Conservation (phyloP, 2,113 vertebrate genomes). For the Bubo scandiacus region DNA sequence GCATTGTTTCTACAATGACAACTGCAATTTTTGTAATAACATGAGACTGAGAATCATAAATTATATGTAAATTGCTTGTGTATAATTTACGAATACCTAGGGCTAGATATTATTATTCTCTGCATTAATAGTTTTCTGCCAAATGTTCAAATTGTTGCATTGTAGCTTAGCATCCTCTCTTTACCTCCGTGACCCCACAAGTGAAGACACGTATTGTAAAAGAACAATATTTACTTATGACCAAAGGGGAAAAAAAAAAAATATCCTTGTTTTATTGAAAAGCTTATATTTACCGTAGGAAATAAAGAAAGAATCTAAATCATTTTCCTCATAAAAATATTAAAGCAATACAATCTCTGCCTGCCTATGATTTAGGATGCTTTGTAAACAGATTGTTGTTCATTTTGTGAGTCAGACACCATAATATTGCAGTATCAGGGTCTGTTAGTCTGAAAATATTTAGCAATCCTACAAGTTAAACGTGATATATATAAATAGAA, state of each 20-base stretch:
- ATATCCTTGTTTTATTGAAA: neutral
- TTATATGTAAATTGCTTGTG: slow-evolving; percentile 52
- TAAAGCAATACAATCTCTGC: neutral
- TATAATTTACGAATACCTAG: slow-evolving; percentile 59
- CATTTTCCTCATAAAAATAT: slow-evolving; percentile 25
- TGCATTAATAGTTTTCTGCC: slow-evolving; percentile 24
- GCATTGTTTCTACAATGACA: neutral
- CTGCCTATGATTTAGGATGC: neutral
- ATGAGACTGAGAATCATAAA: slow-evolving; percentile 30
- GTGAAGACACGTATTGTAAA: neutral
- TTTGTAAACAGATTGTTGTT: slow-evolving; percentile 43
- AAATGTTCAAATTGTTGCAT: neutral
- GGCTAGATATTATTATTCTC: slow-evolving; percentile 58
- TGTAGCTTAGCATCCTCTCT: neutral
- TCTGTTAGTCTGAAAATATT: slow-evolving; percentile 5
- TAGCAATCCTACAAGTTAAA: slow-evolving; percentile 31
- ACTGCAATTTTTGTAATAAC: slow-evolving; percentile 19
- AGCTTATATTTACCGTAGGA: neutral
- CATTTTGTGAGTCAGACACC: slow-evolving; percentile 4
- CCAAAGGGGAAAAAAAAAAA: neutral
- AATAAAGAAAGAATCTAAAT: neutral
- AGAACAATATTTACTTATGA: slow-evolving; percentile 28
- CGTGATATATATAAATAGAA: slow-evolving; percentile 21
- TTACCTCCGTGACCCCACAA: slow-evolving; percentile 7
- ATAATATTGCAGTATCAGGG: neutral